A percentile compares a stretch with the other conserved stretches of the same genome.
Conservation (phyloP, 1,140 invertebrate species). For the Brachionus rotundiformis region DNA sequence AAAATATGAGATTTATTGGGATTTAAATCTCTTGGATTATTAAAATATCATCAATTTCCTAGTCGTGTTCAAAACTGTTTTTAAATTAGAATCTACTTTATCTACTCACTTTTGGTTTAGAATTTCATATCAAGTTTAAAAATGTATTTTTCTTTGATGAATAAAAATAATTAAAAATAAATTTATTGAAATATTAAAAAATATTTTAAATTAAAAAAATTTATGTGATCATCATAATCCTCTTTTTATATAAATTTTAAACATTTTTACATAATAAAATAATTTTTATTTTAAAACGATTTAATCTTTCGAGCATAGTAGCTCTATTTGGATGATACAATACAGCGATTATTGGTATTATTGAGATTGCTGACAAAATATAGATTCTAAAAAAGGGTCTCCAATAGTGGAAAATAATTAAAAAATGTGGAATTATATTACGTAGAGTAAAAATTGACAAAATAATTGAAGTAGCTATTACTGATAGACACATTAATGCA, state of each 20-base stretch:
- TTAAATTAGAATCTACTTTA: background rate
- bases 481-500: slow-evolving; percentile 26
- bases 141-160: too few species aligned
- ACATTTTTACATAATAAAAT: background rate
- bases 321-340: background rate
- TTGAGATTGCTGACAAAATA: slow-evolving; percentile 24
- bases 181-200: too few species aligned
- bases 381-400: slow-evolving; percentile 12
- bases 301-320: background rate
- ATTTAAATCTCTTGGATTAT: background rate
- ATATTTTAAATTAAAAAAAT: too few species aligned
- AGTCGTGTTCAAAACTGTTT: background rate
- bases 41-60: background rate
- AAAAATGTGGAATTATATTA: slow-evolving; percentile 25
- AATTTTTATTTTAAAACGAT: background rate
- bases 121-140: background rate
- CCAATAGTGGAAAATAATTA: slow-evolving; percentile 4
- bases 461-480: background rate
- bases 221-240: too few species aligned
- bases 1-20: too few species aligned
- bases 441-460: slow-evolving; percentile 25
- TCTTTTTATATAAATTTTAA: too few species aligned
- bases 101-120: background rate
- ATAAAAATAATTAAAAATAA: too few species aligned
- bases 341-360: slow-evolving; percentile 6